Conservation (phyloP, 2,797 vertebrate genomes). For the Helicolenus hilgendorfi region DNA sequence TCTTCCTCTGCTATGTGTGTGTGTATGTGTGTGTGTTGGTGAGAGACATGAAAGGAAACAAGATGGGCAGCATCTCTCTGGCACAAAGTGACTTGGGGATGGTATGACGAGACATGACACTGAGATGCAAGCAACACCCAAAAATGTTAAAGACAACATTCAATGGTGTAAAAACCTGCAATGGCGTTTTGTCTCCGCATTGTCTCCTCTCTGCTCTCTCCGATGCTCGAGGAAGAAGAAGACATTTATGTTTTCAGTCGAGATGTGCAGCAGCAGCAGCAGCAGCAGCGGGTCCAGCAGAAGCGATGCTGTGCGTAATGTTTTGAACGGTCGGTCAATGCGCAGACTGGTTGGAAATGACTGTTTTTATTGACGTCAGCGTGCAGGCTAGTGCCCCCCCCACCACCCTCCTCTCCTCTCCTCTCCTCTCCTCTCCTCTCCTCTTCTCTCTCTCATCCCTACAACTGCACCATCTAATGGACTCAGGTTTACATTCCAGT, state of each 20-base stretch:
- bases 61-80: conserved; percentile 76
- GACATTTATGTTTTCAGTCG: conserved; percentile 57
- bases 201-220: conserved; percentile 45
- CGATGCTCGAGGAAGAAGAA: conserved; percentile 46
- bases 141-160: conserved; percentile 78
- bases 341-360: conserved; percentile 87
- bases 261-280: conserved; percentile 48
- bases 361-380: conserved; percentile 89
- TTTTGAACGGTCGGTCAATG: conserved; percentile 87
- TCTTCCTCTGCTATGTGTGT: not conserved
- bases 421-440: not conserved
- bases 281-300: conserved; percentile 69
- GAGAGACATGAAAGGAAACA: conserved; percentile 59
- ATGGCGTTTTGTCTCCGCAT: conserved; percentile 53
- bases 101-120: conserved; percentile 84
- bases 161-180: conserved; percentile 83
- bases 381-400: conserved; percentile 53
- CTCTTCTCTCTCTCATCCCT: conserved; percentile 31
- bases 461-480: conserved; percentile 84
- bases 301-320: conserved; percentile 84
- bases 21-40: no score
- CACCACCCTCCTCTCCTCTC: conserved; percentile 14
- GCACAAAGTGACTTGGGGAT: conserved; percentile 75
- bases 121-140: conserved; percentile 79
- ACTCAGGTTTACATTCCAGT: conserved; percentile 64